Evolutionary conservation across 2,888 invertebrate genomes (phyloP).

Genomic region (Limenitis camilla): DNA sequence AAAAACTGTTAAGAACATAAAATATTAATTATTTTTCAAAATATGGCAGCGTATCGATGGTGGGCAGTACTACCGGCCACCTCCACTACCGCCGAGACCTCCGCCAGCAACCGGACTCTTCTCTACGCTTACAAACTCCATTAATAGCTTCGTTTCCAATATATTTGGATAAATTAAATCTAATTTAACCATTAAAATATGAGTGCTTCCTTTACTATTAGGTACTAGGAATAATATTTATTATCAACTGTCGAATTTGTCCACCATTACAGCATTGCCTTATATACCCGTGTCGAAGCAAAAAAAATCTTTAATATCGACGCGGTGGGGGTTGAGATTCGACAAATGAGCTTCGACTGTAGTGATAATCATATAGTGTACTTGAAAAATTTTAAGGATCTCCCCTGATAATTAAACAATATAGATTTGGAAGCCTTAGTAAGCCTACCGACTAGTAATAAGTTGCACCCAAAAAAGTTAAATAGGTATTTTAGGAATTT

Average conservation of each 20-base stretch:
- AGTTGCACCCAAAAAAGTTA: slow-evolving; percentile 2
- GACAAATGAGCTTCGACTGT: too few species aligned
- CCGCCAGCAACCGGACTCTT: slow-evolving; percentile 77
- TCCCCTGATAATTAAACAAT: too few species aligned
- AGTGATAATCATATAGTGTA: too few species aligned
- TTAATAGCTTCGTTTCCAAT: slow-evolving; percentile 85
- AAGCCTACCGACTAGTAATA: slow-evolving; percentile 21
- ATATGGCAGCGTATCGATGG: slow-evolving; percentile 78
- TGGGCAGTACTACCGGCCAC: slow-evolving; percentile 79
- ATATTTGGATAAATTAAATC: slow-evolving; percentile 77
- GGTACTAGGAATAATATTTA: too few species aligned
- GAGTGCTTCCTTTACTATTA: too few species aligned
- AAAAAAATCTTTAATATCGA: too few species aligned
- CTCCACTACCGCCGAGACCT: slow-evolving; percentile 57
- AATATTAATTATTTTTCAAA: background rate
- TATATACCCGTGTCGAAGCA: too few species aligned
- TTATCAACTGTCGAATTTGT: too few species aligned
- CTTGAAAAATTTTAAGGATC: too few species aligned
- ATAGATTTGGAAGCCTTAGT: background rate
- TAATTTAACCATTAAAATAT: background rate
- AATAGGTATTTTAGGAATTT: background rate
- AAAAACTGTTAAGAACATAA: background rate
- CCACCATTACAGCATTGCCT: too few species aligned
- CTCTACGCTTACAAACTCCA: slow-evolving; percentile 83
- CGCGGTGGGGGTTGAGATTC: too few species aligned